These are phyloP conservation scores for Anaspis maculata DNA, from an alignment of 2,888 invertebrate species.

Conservation along the genomic window DNA sequence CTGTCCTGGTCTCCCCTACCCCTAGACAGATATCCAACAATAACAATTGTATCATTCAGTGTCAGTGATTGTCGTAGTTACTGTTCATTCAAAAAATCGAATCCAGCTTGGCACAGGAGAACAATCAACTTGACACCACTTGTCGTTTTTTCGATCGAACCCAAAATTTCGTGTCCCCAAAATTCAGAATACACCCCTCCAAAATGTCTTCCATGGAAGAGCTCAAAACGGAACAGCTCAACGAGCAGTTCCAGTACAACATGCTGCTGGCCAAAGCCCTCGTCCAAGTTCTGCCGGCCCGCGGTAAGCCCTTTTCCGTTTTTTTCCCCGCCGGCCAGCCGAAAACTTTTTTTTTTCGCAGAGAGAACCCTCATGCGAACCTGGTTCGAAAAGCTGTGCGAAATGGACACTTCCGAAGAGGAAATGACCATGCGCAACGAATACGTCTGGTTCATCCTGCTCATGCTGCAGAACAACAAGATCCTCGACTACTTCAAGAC, in stretches of 20 bases:
- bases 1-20: too few relatives aligned
- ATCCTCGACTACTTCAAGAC: constrained; percentile 38
- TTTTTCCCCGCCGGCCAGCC: too few relatives aligned
- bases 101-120: too few relatives aligned
- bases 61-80: too few relatives aligned
- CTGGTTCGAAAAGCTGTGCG: constrained; percentile 39
- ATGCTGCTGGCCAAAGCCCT: constrained; percentile 41
- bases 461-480: constrained; percentile 41
- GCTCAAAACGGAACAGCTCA: constrained; percentile 16
- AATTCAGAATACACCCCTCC: too few relatives aligned
- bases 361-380: constrained; percentile 30
- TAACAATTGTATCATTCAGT: too few relatives aligned
- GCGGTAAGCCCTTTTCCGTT: too few relatives aligned
- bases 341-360: constrained; percentile 8
- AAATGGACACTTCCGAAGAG: constrained; percentile 28
- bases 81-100: too few relatives aligned
- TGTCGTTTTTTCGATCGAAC: too few relatives aligned
- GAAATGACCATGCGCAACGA: constrained; percentile 38
- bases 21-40: too few relatives aligned
- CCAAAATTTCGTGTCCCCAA: too few relatives aligned
- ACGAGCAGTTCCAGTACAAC: constrained; percentile 42
- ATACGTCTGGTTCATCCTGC: constrained; percentile 42
- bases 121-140: too few relatives aligned
- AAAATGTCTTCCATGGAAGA: background rate
- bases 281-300: constrained; percentile 37